phyloP scores from a whole-genome alignment of 2,888 invertebrate genomes.

The Noctua fimbriata region DNA sequence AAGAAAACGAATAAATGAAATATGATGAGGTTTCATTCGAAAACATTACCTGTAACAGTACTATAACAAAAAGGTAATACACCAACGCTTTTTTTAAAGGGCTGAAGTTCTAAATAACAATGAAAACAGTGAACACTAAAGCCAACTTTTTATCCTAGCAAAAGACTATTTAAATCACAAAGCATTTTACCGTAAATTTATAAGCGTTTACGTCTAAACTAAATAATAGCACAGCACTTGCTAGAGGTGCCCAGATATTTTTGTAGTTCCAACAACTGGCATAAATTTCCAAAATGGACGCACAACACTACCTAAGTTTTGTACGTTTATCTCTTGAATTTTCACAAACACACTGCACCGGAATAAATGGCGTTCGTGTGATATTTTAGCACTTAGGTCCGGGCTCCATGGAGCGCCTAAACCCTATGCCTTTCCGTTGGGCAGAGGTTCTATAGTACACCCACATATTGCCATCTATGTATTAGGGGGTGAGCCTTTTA shows the following conservation, averaged over 20 bases:
- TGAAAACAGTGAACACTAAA: background rate
- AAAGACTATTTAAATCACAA: conserved; percentile 29
- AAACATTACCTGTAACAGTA: background rate
- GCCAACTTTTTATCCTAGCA: background rate
- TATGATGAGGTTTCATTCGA: background rate
- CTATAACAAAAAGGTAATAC: background rate
- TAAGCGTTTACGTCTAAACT: conserved; percentile 42
- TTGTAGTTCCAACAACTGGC: conserved; percentile 57
- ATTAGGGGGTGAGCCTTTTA: background rate
- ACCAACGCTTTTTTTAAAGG: background rate
- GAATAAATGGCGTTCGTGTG: conserved; percentile 68
- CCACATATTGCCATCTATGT: background rate
- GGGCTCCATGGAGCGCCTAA: background rate
- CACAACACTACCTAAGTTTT: conserved; percentile 63
- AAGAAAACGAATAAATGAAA: too few relatives aligned
- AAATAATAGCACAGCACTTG: conserved; percentile 57
- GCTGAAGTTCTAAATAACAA: background rate
- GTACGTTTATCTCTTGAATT: conserved; percentile 70
- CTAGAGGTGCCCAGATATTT: conserved; percentile 52
- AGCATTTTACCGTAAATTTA: conserved; percentile 40
- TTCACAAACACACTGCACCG: conserved; percentile 72
- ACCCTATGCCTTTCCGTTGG: background rate
- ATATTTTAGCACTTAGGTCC: conserved; percentile 44
- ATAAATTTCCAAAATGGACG: conserved; percentile 70
- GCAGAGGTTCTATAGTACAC: background rate